A percentile compares a stretch with the other conserved stretches of the same genome.
Evolutionary conservation across 2,888 invertebrate genomes (phyloP).

Genomic region (Drosophila suboccidentalis): DNA sequence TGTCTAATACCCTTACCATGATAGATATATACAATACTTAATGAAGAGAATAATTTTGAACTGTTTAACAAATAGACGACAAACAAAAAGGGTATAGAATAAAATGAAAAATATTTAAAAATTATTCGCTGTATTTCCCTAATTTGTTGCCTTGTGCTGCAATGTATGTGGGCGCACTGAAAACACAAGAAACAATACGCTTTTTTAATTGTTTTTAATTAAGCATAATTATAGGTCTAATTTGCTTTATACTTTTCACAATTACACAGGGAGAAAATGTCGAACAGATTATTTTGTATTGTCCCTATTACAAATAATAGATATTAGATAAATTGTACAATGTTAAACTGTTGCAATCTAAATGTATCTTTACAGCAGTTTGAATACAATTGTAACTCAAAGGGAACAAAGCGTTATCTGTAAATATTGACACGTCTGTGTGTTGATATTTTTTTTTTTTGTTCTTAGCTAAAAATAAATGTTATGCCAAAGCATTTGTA

Average conservation of each 20-base stretch:
- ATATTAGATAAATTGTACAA: conserved; percentile 7
- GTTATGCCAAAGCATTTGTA: conserved; percentile 35
- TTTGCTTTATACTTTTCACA: conserved; percentile 17
- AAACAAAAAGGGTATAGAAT: not conserved
- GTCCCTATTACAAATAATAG: conserved; percentile 2
- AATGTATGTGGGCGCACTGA: conserved; percentile 27
- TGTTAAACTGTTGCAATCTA: conserved; percentile 7
- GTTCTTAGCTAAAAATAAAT: conserved; percentile 45
- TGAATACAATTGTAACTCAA: conserved; percentile 22
- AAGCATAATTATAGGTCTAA: conserved; percentile 58
- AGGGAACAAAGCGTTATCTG: conserved; percentile 30
- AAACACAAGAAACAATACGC: conserved; percentile 38
- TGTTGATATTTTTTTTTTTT: conserved; percentile 9
- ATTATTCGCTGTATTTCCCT: conserved; percentile 25
- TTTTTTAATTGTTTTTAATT: conserved; percentile 58
- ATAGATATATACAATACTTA: not conserved
- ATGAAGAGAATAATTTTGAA: not conserved
- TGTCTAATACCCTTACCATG: not conserved
- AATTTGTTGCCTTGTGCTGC: conserved; percentile 22
- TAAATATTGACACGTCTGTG: conserved; percentile 41
- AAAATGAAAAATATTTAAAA: conserved; percentile 20
- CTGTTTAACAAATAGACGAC: not conserved
- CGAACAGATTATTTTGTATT: not conserved
- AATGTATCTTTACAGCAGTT: not conserved
- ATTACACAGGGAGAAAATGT: not conserved